phyloP scores from a whole-genome alignment of 2,888 invertebrate species.

The Lycocerus yunnanus region DNA sequence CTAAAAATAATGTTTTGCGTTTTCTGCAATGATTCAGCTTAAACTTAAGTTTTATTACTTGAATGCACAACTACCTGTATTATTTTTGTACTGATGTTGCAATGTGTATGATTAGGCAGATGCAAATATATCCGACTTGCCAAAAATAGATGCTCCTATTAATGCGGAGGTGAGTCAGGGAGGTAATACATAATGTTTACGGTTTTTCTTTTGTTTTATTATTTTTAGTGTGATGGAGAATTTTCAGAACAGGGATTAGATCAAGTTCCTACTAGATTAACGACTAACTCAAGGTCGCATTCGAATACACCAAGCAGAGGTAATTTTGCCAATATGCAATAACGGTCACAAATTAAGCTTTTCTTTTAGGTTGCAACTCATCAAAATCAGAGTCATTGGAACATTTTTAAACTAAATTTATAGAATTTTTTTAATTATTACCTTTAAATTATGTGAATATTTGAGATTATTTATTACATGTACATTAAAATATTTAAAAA shows the following conservation, averaged over 20 bases:
- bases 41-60: neutral
- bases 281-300: constrained; percentile 45
- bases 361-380: neutral
- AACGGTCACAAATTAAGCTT: neutral
- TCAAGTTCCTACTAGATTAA: constrained; percentile 67
- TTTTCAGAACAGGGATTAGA: constrained; percentile 63
- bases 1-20: neutral
- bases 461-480: neutral
- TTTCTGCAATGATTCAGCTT: neutral
- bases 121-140: constrained; percentile 39
- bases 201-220: neutral
- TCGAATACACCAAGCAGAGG: constrained; percentile 51
- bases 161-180: constrained; percentile 42
- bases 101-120: constrained; percentile 35
- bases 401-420: neutral
- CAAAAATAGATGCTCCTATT: constrained; percentile 41
- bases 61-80: neutral
- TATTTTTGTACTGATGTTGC: neutral
- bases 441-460: neutral
- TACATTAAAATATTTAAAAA: neutral
- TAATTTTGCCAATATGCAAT: constrained; percentile 15
- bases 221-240: constrained; percentile 63
- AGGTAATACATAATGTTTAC: neutral
- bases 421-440: neutral
- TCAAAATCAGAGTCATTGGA: neutral